These are phyloP conservation scores for Gallinago jamesoni DNA, from an alignment of 2,113 vertebrate species.

Conservation along the genomic window DNA sequence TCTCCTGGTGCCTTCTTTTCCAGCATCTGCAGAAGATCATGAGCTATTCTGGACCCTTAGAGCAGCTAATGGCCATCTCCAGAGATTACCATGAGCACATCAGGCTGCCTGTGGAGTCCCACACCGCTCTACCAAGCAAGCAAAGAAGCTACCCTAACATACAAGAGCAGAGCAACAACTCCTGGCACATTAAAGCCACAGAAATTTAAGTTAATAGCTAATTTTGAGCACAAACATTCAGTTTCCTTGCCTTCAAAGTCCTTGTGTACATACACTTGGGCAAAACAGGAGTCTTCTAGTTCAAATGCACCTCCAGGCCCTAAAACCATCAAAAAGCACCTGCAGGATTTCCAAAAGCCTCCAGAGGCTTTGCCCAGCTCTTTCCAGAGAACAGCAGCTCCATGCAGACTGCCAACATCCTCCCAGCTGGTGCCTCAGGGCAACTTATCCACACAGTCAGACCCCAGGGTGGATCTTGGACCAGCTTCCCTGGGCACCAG, in stretches of 20 bases:
- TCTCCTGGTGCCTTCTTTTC: not conserved
- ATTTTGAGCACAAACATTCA: not conserved
- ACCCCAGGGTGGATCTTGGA: not conserved
- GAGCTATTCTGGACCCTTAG: rapidly evolving
- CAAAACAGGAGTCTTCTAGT: not conserved
- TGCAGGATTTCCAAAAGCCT: not conserved
- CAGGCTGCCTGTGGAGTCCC: not conserved
- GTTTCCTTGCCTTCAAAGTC: not conserved
- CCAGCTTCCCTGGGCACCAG: not conserved
- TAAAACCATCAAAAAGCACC: not conserved
- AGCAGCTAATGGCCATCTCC: not conserved
- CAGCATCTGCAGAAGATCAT: not conserved
- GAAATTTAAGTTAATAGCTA: not conserved
- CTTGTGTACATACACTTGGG: not conserved
- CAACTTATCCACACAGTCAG: not conserved
- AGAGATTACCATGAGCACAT: not conserved
- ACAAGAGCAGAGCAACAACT: not conserved
- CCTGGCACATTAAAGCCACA: not conserved
- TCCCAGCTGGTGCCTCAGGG: not conserved
- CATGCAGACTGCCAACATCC: not conserved
- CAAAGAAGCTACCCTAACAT: not conserved
- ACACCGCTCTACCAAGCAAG: not conserved
- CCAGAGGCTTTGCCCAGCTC: not conserved
- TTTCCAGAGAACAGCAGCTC: not conserved
- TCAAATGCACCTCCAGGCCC: not conserved